phyloP scores from a whole-genome alignment of 2,888 invertebrate species.

The Amiota mariae region DNA sequence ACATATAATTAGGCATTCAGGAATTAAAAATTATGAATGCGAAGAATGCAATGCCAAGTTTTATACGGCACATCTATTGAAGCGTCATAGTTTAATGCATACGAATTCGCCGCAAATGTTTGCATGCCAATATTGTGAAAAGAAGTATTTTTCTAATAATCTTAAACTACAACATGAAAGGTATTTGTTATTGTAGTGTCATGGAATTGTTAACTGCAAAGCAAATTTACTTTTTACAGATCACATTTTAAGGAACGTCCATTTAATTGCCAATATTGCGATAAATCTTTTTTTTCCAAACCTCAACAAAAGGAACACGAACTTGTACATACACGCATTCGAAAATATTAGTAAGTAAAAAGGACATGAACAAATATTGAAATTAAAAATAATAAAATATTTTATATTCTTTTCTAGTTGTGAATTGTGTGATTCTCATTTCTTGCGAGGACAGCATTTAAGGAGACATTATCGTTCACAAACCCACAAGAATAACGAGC shows the following conservation, averaged over 20 bases:
- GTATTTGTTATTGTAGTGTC: not conserved
- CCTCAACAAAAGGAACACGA: not conserved
- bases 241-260: not conserved
- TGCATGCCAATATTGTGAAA: slow-evolving; percentile 51
- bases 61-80: slow-evolving; percentile 53
- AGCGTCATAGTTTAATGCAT: slow-evolving; percentile 51
- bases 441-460: slow-evolving; percentile 52
- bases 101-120: slow-evolving; percentile 45
- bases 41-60: slow-evolving; percentile 50
- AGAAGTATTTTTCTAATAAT: slow-evolving; percentile 49
- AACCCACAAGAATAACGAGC: slow-evolving; percentile 38
- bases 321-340: not conserved
- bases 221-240: not conserved
- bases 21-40: slow-evolving; percentile 49
- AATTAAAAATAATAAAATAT: not conserved
- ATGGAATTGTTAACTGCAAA: not conserved
- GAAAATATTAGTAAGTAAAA: slow-evolving; percentile 1
- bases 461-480: slow-evolving; percentile 55
- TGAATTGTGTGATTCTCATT: slow-evolving; percentile 52
- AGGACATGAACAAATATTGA: not conserved
- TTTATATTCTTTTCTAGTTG: slow-evolving; percentile 40
- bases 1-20: slow-evolving; percentile 54
- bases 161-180: slow-evolving; percentile 7
- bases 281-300: not conserved
- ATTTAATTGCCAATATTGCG: slow-evolving; percentile 2